These are phyloP conservation scores for Drosophila yakuba DNA, from an alignment of 1,140 invertebrate genomes.

Conservation along the genomic window DNA sequence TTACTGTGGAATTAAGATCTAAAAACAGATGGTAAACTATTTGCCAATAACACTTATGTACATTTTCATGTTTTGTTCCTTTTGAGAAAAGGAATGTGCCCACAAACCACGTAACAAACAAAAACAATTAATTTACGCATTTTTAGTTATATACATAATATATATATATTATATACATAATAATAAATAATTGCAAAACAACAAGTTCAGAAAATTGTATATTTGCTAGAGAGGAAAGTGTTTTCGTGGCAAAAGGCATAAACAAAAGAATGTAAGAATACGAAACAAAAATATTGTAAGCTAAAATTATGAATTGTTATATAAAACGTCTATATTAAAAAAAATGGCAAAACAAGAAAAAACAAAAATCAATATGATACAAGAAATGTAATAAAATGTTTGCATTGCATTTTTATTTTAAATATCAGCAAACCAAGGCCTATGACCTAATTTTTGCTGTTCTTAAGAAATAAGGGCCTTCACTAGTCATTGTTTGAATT, in stretches of 20 bases:
- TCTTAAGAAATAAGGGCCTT: too few species aligned
- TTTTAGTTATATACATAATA: conserved; percentile 77
- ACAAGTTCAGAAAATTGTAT: conserved; percentile 72
- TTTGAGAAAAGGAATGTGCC: conserved; percentile 72
- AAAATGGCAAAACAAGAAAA: conserved; percentile 65
- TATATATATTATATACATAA: conserved; percentile 45
- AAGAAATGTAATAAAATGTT: conserved; percentile 69
- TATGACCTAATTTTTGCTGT: background rate
- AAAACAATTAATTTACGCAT: conserved; percentile 77
- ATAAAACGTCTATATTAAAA: conserved; percentile 72
- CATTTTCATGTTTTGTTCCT: conserved; percentile 73
- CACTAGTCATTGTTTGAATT: conserved; percentile 9
- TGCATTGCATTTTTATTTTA: background rate
- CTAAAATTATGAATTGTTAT: conserved; percentile 83
- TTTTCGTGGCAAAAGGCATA: conserved; percentile 59
- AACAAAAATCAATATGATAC: conserved; percentile 47
- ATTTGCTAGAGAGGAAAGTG: conserved; percentile 56
- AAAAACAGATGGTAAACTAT: conserved; percentile 44
- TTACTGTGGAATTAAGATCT: conserved; percentile 38
- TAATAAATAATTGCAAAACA: conserved; percentile 68
- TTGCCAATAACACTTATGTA: conserved; percentile 53
- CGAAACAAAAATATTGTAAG: conserved; percentile 70
- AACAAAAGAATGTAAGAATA: conserved; percentile 67
- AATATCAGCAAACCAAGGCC: background rate
- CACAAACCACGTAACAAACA: conserved; percentile 50